A percentile compares a stretch with the other conserved stretches of the same genome.
Evolutionary conservation across 2,888 invertebrate genomes (phyloP).

Genomic region (Cerceris rybyensis): DNA sequence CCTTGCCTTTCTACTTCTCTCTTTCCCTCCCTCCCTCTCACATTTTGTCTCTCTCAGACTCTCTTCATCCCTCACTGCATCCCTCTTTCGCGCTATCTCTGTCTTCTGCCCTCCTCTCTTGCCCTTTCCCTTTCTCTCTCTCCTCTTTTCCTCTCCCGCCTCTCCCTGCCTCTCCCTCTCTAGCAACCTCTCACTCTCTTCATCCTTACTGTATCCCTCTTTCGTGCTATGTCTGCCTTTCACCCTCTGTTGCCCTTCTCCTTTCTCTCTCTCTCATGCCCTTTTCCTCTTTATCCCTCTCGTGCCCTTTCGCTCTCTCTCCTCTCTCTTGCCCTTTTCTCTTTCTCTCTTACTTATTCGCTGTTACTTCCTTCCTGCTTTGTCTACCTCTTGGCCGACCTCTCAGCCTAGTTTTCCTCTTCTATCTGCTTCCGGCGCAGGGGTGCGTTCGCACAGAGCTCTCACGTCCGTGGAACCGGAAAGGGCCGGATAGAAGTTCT

Average conservation of each 20-base stretch:
- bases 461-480: conserved; percentile 47
- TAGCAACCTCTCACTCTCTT: neutral
- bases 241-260: conserved; percentile 36
- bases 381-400: conserved; percentile 22
- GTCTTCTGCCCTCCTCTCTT: conserved; percentile 51
- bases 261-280: conserved; percentile 54
- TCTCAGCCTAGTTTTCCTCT: conserved; percentile 59
- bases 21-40: conserved; percentile 9
- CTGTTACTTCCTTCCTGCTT: conserved; percentile 5
- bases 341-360: conserved; percentile 4
- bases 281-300: conserved; percentile 44
- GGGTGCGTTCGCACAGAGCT: conserved; percentile 61
- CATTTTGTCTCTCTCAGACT: conserved; percentile 20
- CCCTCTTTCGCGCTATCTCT: conserved; percentile 38
- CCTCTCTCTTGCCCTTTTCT: conserved; percentile 14
- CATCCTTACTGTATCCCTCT: conserved; percentile 11
- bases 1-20: conserved; percentile 30
- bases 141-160: too few species aligned
- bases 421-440: conserved; percentile 47
- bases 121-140: neutral
- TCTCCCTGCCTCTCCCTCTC: conserved; percentile 19
- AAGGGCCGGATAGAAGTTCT: conserved; percentile 48
- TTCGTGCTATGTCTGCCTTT: conserved; percentile 38
- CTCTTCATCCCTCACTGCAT: conserved; percentile 1
- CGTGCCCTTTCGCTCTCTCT: neutral